A percentile compares a stretch with the other conserved stretches of the same genome.
Evolutionary conservation across 2,888 invertebrate genomes (phyloP).

Genomic region (Creontiades dilutus): DNA sequence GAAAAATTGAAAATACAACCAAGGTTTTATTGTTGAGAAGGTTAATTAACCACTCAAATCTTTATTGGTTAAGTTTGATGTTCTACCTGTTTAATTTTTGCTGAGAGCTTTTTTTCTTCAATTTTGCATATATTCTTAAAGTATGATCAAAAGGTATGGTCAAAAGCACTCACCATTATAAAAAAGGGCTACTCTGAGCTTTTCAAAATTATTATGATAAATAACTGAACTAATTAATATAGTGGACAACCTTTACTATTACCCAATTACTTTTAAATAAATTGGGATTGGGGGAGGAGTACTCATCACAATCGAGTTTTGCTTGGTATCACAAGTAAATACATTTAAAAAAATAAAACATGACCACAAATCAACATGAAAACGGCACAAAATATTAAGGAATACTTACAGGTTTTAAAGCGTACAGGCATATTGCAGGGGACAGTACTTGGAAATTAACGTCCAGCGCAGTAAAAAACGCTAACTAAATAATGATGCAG

Average conservation of each 20-base stretch:
- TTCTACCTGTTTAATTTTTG: no score
- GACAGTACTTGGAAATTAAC: neutral
- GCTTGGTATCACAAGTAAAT: neutral
- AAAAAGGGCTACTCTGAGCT: neutral
- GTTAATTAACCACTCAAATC: no score
- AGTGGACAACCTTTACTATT: no score
- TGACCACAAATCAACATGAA: neutral
- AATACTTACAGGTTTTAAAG: constrained; percentile 20
- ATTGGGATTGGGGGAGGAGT: neutral
- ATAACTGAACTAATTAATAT: no score
- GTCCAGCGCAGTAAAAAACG: neutral
- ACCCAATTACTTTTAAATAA: neutral
- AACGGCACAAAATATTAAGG: neutral
- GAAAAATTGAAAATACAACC: no score
- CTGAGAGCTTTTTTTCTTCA: no score
- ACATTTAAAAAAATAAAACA: neutral
- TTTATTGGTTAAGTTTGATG: no score
- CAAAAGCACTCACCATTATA: neutral
- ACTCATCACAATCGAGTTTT: no score
- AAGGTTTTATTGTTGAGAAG: no score
- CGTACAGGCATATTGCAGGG: neutral
- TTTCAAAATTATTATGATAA: neutral
- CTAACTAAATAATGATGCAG: constrained; percentile 67
- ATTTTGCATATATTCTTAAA: no score
- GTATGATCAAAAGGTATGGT: no score